phyloP scores from a whole-genome alignment of 2,113 vertebrate genomes.

The Epinephelus moara region DNA sequence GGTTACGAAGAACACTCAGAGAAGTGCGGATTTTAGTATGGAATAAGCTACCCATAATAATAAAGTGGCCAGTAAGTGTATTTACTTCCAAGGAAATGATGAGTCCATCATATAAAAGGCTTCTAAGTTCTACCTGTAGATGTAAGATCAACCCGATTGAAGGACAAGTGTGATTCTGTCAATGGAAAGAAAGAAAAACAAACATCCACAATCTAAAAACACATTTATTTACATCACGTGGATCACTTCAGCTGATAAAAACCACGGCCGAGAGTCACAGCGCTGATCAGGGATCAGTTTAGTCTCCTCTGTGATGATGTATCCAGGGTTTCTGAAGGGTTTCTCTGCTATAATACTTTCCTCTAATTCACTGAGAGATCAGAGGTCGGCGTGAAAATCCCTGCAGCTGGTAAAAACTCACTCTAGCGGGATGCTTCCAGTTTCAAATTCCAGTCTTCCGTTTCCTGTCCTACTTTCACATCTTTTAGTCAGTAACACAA shows the following conservation, averaged over 20 bases:
- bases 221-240: conserved; percentile 84
- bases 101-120: too few relatives aligned
- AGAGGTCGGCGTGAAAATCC: conserved; percentile 22
- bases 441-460: conserved; percentile 45
- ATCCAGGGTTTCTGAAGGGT: conserved; percentile 36
- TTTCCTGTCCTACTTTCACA: conserved; percentile 55
- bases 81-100: too few relatives aligned
- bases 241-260: conserved; percentile 83
- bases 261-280: conserved; percentile 63
- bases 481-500: conserved; percentile 43
- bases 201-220: conserved; percentile 82
- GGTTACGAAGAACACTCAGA: too few relatives aligned
- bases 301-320: conserved; percentile 25
- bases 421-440: conserved; percentile 32
- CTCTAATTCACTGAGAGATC: conserved; percentile 19
- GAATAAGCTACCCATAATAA: too few relatives aligned
- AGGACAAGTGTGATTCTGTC: neutral
- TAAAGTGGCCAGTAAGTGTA: too few relatives aligned
- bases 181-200: conserved; percentile 22
- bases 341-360: conserved; percentile 27
- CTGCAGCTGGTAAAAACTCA: conserved; percentile 46
- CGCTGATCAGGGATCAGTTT: conserved; percentile 59
- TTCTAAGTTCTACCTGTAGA: neutral
- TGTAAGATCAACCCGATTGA: neutral
- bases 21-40: too few relatives aligned